Evolutionary conservation across 2,888 invertebrate species (phyloP).

Genomic region (Ichneumon xanthorius): DNA sequence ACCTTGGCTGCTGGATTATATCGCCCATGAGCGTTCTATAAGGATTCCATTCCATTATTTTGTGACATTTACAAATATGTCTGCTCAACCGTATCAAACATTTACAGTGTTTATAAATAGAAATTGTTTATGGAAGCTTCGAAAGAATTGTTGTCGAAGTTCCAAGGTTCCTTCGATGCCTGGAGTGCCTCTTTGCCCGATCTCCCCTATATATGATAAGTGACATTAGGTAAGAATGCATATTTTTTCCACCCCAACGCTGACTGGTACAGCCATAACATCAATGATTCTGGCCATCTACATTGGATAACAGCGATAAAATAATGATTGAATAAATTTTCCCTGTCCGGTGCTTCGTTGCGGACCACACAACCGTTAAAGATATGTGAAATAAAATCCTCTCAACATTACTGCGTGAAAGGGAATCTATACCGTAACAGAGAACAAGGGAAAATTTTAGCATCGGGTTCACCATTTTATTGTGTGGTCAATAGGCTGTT

Average conservation of each 20-base stretch:
- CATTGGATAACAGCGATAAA: slow-evolving; percentile 10
- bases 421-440: slow-evolving; percentile 20
- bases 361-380: slow-evolving; percentile 18
- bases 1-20: not conserved
- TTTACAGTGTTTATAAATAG: not conserved
- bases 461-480: slow-evolving; percentile 74
- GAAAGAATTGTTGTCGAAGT: no score
- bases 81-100: not conserved
- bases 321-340: slow-evolving; percentile 16
- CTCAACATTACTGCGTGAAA: not conserved
- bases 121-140: no score
- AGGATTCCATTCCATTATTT: not conserved
- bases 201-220: not conserved
- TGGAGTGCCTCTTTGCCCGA: not conserved
- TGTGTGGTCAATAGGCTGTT: slow-evolving; percentile 75
- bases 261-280: not conserved
- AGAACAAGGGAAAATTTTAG: slow-evolving; percentile 62
- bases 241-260: not conserved
- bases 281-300: not conserved
- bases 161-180: no score
- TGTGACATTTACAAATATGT: no score
- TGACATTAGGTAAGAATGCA: not conserved
- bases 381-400: slow-evolving; percentile 28
- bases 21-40: not conserved
- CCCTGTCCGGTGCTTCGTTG: slow-evolving; percentile 12